These are phyloP conservation scores for Rallus crepitans DNA, from an alignment of 2,797 vertebrate genomes.

Conservation along the genomic window DNA sequence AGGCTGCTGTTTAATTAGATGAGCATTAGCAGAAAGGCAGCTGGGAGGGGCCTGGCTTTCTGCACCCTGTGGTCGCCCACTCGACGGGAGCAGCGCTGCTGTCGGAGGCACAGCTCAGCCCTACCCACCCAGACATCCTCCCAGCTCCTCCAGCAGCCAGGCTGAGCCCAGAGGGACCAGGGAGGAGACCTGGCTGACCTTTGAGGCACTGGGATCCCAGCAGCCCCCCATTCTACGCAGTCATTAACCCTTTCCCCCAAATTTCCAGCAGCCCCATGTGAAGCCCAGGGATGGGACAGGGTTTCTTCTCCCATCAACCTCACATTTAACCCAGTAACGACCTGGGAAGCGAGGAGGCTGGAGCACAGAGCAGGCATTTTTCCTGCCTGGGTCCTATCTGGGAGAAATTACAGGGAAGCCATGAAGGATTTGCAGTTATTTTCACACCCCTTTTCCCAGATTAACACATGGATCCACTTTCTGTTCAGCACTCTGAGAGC, in stretches of 20 bases:
- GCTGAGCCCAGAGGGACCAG: constrained; percentile 48
- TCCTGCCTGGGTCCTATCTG: constrained; percentile 11
- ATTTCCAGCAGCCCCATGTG: neutral
- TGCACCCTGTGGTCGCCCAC: constrained; percentile 31
- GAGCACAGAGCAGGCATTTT: neutral
- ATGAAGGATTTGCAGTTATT: constrained; percentile 65
- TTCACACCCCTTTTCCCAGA: constrained; percentile 63
- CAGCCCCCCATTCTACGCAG: neutral
- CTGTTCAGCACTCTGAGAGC: constrained; percentile 23
- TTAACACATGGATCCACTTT: constrained; percentile 69
- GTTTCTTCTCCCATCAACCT: neutral
- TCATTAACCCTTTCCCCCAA: neutral
- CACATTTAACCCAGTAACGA: neutral
- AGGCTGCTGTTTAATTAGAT: constrained; percentile 43
- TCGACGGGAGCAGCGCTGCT: constrained; percentile 62
- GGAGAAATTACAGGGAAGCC: constrained; percentile 48
- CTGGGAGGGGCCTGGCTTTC: neutral
- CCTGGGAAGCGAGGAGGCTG: neutral
- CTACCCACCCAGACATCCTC: constrained; percentile 26
- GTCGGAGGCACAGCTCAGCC: constrained; percentile 45
- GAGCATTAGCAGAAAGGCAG: constrained; percentile 22
- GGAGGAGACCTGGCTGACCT: constrained; percentile 70
- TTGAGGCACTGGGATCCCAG: neutral
- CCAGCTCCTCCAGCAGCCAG: constrained; percentile 31
- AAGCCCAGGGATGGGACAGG: neutral